Evolutionary conservation across 2,888 invertebrate species (phyloP), one percentile per base, ranked within the genome.

Genomic region (Xestia rhomboidea): DNA sequence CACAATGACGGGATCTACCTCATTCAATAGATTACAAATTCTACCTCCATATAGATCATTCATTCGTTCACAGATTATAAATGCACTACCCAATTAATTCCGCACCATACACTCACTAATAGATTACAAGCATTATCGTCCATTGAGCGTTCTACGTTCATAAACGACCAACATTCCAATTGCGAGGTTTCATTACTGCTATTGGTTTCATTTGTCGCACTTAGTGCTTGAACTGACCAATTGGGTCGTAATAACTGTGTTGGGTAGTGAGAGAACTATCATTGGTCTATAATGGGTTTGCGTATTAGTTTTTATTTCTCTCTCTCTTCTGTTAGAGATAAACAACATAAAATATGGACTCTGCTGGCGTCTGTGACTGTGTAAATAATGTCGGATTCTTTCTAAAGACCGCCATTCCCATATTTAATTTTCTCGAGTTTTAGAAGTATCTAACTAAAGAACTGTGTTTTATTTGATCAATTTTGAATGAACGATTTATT

Each of bases 151-250:
- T 41, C 18, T 57, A 63, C 27, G 21, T 60, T 60, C 54, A 41
- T 51, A 69, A 82, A 57, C 38, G 72, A 44, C 21, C 24, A 74
- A 74, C 57, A 82, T 73, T 57, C 63, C 68, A 76, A 80, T 80
- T 80, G 73, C 57, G 67, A 41, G 38, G 73, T 83, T 62, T 73
- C 67, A 76, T 76, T 73, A 67, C 67, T 30, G 64, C 57, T 70
- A 75, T 79, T 68, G 75, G 75, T 73, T 73, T 76, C 51, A 78
- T 82, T 83, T 70, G 66, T 67, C 49, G 51, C 63, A 51, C 27
- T 67, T 27, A 51, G 41, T 78, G 72, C 41, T 57, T 67, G 27
- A 67, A 79, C 44, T 60, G 27, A 57, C 18, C 49, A 60, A 79
- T 51, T 73, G 51, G 34, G 11, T 49, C 54, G 13, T 62, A 41